Percentiles rank a stretch among this genome's conserved stretches.
Conservation (phyloP, 2,888 invertebrate species). For the Drosophila meridionalis region DNA sequence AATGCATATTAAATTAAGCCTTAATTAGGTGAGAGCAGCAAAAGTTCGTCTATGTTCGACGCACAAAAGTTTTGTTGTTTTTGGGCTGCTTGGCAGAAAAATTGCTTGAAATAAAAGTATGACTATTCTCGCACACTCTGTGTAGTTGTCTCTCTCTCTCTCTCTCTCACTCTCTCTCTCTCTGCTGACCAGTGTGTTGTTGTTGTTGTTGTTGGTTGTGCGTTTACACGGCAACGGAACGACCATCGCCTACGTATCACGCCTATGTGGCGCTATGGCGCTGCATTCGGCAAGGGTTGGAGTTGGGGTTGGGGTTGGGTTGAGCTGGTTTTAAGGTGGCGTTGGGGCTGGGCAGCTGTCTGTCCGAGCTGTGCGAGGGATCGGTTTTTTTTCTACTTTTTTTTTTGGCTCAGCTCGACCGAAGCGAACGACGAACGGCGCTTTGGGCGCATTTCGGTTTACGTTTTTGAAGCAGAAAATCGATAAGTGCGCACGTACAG, state of each 20-base stretch:
- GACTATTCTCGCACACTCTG: background rate
- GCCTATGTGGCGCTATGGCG: slow-evolving; percentile 29
- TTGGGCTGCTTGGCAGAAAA: slow-evolving; percentile 28
- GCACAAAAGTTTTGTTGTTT: slow-evolving; percentile 5
- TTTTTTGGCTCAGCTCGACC: slow-evolving; percentile 33
- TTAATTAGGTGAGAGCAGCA: slow-evolving; percentile 7
- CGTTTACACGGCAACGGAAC: slow-evolving; percentile 41
- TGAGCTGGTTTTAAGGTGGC: background rate
- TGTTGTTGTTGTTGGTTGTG: slow-evolving; percentile 25
- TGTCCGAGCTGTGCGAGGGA: slow-evolving; percentile 14
- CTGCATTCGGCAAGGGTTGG: background rate
- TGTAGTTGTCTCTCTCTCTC: background rate
- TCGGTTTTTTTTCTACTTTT: background rate
- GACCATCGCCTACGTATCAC: slow-evolving; percentile 44
- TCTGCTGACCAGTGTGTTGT: slow-evolving; percentile 27
- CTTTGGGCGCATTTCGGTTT: slow-evolving; percentile 69
- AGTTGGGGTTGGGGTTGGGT: background rate
- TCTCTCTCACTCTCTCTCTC: background rate
- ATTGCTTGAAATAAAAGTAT: slow-evolving; percentile 47
- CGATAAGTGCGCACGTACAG: slow-evolving; percentile 74
- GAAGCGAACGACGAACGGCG: slow-evolving; percentile 37
- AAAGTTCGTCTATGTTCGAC: background rate
- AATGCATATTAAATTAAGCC: background rate
- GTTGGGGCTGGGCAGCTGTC: background rate
- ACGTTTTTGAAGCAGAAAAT: slow-evolving; percentile 73